Evolutionary conservation across 2,888 invertebrate genomes (phyloP).

Genomic region (Eubasilissa splendida): DNA sequence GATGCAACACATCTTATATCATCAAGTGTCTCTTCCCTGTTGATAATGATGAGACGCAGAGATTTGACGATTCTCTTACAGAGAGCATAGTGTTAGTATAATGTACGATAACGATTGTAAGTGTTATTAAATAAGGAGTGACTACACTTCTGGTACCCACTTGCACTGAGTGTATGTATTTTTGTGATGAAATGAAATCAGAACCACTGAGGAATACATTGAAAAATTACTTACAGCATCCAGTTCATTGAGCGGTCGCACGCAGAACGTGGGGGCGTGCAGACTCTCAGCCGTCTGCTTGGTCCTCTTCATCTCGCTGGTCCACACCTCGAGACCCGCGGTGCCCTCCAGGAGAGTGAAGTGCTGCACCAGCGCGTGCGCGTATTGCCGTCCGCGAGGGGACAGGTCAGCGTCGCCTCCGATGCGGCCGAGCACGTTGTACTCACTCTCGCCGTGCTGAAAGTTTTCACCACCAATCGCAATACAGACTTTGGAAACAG

Average conservation of each 20-base stretch:
- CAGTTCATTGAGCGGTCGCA: constrained; percentile 92
- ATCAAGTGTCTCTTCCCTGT: too few species aligned
- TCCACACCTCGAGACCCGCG: constrained; percentile 87
- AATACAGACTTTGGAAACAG: constrained; percentile 41
- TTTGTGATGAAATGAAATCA: too few species aligned
- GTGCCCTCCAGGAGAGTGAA: constrained; percentile 76
- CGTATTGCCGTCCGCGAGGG: constrained; percentile 85
- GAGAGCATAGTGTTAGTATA: too few species aligned
- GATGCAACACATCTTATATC: too few species aligned
- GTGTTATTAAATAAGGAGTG: too few species aligned
- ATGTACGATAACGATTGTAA: too few species aligned
- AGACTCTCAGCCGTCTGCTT: constrained; percentile 89
- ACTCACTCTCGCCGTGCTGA: constrained; percentile 94
- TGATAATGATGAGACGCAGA: too few species aligned
- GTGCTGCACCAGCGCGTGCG: constrained; percentile 80
- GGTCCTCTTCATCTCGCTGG: constrained; percentile 90
- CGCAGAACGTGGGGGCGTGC: constrained; percentile 86
- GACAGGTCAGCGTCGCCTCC: constrained; percentile 93
- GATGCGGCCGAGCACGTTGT: constrained; percentile 91
- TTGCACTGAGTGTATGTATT: too few species aligned
- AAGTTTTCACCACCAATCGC: constrained; percentile 47
- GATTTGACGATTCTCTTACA: too few species aligned
- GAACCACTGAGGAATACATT: background rate
- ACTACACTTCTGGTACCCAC: too few species aligned
- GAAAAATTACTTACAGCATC: constrained; percentile 82